Evolutionary conservation across 2,113 vertebrate species (phyloP).

Genomic region (Sakesphorus luctuosus): DNA sequence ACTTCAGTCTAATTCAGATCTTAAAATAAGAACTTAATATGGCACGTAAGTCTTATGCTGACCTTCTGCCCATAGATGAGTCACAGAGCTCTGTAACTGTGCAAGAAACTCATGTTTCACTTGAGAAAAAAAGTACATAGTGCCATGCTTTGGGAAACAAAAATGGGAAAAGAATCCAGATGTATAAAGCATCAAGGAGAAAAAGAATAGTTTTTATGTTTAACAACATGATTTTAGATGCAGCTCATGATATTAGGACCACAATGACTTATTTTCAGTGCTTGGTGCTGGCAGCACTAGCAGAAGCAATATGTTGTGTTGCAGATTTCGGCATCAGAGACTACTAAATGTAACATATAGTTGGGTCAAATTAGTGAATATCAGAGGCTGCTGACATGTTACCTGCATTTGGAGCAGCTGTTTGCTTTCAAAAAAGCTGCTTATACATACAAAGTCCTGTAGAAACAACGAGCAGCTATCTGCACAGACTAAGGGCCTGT

Average conservation of each 20-base stretch:
- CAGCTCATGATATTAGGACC: not conserved
- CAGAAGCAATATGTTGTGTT: not conserved
- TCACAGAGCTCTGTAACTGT: not conserved
- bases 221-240: not conserved
- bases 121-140: not conserved
- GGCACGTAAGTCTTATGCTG: not conserved
- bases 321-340: not conserved
- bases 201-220: not conserved
- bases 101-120: not conserved
- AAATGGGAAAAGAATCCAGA: not conserved
- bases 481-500: not conserved
- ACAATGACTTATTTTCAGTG: not conserved
- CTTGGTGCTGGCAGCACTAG: not conserved
- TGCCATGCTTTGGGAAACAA: not conserved
- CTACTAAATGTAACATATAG: not conserved
- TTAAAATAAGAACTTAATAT: conserved; percentile 19
- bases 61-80: not conserved
- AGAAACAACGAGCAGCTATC: rapidly evolving
- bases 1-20: conserved; percentile 1
- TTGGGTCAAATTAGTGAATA: not conserved
- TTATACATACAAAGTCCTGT: not conserved
- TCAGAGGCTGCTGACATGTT: not conserved
- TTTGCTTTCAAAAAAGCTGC: not conserved
- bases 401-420: not conserved
- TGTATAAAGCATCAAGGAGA: not conserved